These are phyloP conservation scores for Myotis myotis DNA, from an alignment of 2,797 vertebrate genomes.

Conservation along the genomic window DNA sequence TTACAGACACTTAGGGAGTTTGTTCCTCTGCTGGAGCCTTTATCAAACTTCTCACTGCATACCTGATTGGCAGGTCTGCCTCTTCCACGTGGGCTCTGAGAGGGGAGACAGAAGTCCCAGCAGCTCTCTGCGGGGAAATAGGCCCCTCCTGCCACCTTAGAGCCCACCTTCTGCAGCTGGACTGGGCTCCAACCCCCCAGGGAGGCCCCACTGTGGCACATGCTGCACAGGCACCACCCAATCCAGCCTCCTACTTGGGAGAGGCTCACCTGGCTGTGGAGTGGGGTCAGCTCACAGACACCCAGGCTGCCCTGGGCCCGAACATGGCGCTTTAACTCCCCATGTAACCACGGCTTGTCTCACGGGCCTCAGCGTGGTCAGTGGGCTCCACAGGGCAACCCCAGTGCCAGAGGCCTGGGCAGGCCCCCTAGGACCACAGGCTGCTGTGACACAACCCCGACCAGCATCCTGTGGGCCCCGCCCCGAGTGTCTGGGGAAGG, in stretches of 20 bases:
- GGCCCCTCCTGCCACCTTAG: slow-evolving; percentile 29
- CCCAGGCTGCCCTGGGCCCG: slow-evolving; percentile 10
- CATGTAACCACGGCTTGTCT: slow-evolving; percentile 46
- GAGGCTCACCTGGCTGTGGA: not conserved
- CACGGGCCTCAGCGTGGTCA: not conserved
- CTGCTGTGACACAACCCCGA: not conserved
- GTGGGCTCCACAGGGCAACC: not conserved
- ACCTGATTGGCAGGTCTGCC: not conserved
- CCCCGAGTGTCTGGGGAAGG: rapidly evolving
- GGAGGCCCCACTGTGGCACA: not conserved
- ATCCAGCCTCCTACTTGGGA: not conserved
- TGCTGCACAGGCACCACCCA: not conserved
- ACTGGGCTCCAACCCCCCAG: slow-evolving; percentile 51
- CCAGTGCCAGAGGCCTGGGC: not conserved
- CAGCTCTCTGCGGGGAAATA: slow-evolving; percentile 72
- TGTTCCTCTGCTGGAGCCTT: not conserved
- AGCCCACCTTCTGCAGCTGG: slow-evolving; percentile 48
- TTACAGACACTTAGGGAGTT: not conserved
- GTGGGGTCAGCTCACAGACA: slow-evolving; percentile 58
- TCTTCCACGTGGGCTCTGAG: not conserved
- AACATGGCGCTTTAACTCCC: slow-evolving; percentile 62
- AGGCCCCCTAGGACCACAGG: not conserved
- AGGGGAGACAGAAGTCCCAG: slow-evolving; percentile 78
- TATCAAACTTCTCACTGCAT: too few relatives aligned
- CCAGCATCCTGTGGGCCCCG: not conserved